Conservation (phyloP, 1,140 invertebrate genomes). For the Sinella curviseta region DNA sequence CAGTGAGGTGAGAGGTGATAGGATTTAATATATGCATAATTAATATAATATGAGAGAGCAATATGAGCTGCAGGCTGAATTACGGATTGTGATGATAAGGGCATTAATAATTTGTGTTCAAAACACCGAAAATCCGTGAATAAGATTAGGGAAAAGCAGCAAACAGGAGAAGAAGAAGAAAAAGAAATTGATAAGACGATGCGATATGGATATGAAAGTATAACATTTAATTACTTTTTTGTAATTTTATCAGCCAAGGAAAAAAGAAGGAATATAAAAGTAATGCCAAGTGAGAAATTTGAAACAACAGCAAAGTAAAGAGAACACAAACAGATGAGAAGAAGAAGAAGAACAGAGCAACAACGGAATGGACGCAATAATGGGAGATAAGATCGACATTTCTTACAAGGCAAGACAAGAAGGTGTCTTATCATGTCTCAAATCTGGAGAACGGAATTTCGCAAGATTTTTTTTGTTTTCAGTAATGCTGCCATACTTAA, state of each 20-base stretch:
- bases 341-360: too few species aligned
- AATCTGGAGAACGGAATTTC: neutral
- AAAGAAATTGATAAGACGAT: too few species aligned
- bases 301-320: too few species aligned
- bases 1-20: too few species aligned
- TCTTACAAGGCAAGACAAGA: neutral
- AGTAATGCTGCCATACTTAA: neutral
- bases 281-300: neutral
- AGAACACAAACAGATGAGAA: too few species aligned
- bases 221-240: conserved; percentile 2
- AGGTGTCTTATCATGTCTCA: neutral
- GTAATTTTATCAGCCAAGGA: too few species aligned
- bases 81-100: neutral
- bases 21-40: too few species aligned
- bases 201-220: too few species aligned
- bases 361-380: too few species aligned
- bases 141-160: too few species aligned
- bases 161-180: too few species aligned
- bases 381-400: conserved; percentile 1
- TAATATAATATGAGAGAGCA: neutral
- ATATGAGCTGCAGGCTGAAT: neutral
- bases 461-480: neutral
- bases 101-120: conserved; percentile 8
- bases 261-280: neutral
- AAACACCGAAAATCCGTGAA: conserved; percentile 13